A percentile compares a stretch with the other conserved stretches of the same genome.
These are phyloP conservation scores for Zootoca vivipara DNA, from an alignment of 2,113 vertebrate genomes.

Conservation along the genomic window DNA sequence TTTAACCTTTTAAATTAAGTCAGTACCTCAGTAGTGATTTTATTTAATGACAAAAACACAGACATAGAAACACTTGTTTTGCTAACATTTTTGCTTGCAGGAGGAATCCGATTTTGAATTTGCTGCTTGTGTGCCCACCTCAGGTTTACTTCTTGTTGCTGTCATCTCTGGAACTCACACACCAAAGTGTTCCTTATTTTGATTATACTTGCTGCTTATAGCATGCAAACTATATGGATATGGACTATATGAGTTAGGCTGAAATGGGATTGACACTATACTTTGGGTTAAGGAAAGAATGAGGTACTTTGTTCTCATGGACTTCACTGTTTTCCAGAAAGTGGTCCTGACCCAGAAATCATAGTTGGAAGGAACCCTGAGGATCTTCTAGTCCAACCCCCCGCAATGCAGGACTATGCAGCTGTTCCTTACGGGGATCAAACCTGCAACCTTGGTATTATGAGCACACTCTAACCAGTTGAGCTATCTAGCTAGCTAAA, in stretches of 20 bases:
- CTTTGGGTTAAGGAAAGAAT: background rate
- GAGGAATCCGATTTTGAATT: background rate
- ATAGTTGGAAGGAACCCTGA: no score
- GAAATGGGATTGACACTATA: background rate
- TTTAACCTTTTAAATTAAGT: slow-evolving; percentile 43
- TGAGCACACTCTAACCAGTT: no score
- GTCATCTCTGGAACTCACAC: background rate
- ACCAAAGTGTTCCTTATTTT: background rate
- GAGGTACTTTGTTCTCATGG: no score
- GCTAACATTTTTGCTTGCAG: background rate
- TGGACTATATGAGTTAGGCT: background rate
- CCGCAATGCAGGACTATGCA: no score
- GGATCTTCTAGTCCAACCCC: no score
- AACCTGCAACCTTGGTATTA: no score
- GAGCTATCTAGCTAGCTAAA: background rate
- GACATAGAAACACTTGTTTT: background rate
- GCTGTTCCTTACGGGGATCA: no score
- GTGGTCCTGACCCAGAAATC: no score
- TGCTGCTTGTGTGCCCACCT: background rate
- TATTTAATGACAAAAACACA: background rate
- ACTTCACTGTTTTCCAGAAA: background rate
- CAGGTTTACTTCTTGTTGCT: background rate
- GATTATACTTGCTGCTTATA: background rate
- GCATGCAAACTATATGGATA: background rate
- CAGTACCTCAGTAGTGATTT: background rate